Base-by-base conservation (phyloP, 2,113 vertebrate genomes). In the Kryptolebias marmoratus region DNA sequence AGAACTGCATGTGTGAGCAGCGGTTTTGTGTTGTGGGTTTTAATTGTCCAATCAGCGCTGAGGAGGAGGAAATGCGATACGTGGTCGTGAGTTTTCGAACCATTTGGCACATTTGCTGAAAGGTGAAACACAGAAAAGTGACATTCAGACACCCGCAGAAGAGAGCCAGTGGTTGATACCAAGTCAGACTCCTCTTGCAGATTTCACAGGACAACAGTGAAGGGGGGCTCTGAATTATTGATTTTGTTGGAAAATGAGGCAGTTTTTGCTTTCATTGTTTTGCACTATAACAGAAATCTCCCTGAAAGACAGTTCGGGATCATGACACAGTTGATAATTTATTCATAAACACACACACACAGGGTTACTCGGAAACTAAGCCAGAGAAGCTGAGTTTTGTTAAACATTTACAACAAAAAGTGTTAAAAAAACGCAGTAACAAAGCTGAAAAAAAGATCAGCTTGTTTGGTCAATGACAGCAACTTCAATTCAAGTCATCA, bases 11-110 rank as follows among this genome's bases (percentile, higher is more conserved):
- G 76, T 0, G 57, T 66, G 77, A 57, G 80, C 71, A 84, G 71
- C 72, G 39, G 55, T 68, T 57, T 78, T 82, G 72, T 68, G 64
- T 70, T 78, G 84, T 32, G 32, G 66, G 77, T 71, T 89, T 84
- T 80, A 57, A 58, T 86, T 90, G 82, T 80, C 78, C 0, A 15
- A 82, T 87, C 68, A 70, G 39, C 87, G 85, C 76, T 86, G 84
- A 86, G 73, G 61, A 75, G 45, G 68, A 75, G 57, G 80, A 85
- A 89, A 91, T 68, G 39, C 36, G 76, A 87, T 86, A 76, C 71
- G 64, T 30, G 1, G 66, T 31, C 2, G 73, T 44, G 64, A 70
- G 22, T 52, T 77, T 22, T 82, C 47, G 59, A 64, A 62, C 53
- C 15, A 15, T 28, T 28, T 4, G 36, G n/a, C 32, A 55, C 44